Conservation (phyloP, 1,140 invertebrate genomes). For the Eciton burchellii region DNA sequence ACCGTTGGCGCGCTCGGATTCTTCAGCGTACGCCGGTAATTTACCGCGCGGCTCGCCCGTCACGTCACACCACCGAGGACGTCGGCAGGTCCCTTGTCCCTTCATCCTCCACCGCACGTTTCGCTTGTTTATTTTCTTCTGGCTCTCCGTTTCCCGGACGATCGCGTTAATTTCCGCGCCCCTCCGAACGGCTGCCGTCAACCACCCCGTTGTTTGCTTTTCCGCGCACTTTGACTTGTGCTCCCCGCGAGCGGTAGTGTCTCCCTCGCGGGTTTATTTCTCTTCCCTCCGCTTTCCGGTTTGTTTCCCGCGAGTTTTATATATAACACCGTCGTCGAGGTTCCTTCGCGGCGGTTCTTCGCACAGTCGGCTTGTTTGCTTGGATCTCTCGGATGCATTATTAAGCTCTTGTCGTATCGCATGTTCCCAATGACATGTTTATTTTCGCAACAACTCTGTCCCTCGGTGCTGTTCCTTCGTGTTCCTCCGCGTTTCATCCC, state of each 20-base stretch:
- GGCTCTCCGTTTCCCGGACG: conserved; percentile 19
- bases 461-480: too few species aligned
- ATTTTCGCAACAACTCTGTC: too few species aligned
- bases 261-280: conserved; percentile 17
- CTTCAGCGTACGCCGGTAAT: conserved; percentile 75
- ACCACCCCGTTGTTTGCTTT: conserved; percentile 25
- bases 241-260: not conserved
- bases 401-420: not conserved
- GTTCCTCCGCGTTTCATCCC: too few species aligned
- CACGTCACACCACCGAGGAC: conserved; percentile 58
- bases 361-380: too few species aligned
- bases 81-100: not conserved
- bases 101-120: not conserved
- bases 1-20: conserved; percentile 74
- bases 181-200: not conserved
- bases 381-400: too few species aligned
- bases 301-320: not conserved
- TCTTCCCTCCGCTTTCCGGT: not conserved
- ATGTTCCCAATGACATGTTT: too few species aligned
- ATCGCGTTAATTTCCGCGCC: conserved; percentile 33
- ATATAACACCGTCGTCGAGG: not conserved
- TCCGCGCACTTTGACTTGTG: conserved; percentile 24
- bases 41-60: conserved; percentile 68
- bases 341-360: not conserved
- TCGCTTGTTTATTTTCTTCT: conserved; percentile 26